Evolutionary conservation across 2,113 vertebrate genomes (phyloP).

Genomic region (Phainopepla nitens): DNA sequence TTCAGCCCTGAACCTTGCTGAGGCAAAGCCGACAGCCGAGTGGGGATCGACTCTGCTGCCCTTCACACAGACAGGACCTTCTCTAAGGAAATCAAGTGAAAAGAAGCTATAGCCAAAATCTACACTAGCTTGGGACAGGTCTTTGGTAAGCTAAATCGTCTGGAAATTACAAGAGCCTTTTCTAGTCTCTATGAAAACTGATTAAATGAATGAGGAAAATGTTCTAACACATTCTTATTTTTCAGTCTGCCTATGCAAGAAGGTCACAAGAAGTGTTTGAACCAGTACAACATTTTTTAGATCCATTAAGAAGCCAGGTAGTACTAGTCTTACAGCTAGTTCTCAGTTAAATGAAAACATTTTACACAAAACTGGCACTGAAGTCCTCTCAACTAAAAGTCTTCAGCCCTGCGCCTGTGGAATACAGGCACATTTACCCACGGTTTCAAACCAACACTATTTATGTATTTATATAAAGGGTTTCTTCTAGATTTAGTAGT

Average conservation of each 20-base stretch:
- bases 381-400: background rate
- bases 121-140: background rate
- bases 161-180: background rate
- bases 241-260: background rate
- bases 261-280: background rate
- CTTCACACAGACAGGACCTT: background rate
- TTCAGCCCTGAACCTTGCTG: background rate
- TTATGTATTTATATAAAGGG: background rate
- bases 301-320: background rate
- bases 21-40: background rate
- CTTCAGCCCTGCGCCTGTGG: background rate
- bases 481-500: background rate
- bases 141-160: background rate
- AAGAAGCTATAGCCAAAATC: background rate
- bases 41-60: background rate
- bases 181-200: background rate
- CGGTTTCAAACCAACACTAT: background rate
- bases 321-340: background rate
- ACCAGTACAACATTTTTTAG: background rate
- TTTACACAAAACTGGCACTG: background rate
- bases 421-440: background rate
- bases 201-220: background rate
- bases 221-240: background rate
- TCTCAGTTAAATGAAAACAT: background rate
- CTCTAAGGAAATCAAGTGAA: background rate